Base-by-base conservation (phyloP, 2,797 vertebrate species). In the Malacoctenus gilli region DNA sequence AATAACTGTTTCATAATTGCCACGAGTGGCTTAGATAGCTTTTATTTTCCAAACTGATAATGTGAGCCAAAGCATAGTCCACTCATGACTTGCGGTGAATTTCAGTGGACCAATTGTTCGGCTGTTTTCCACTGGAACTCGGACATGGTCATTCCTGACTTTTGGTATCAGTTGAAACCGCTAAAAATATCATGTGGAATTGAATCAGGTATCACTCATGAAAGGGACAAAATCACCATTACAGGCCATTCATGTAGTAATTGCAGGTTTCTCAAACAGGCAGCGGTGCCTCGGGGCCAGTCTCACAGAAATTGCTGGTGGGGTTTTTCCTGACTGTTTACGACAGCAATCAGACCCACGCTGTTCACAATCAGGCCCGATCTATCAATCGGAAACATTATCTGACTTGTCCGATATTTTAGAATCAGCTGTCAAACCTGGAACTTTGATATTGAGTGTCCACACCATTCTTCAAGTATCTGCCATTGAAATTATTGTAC, bases 281-380 rank as follows among this genome's bases (percentile, higher is more conserved):
- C 37, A 40, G 51, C 30, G 14, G 22, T 18, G 39, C 36, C 44
- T 36, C 50, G 46, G 16, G 51, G 49, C 48, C 54, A 20, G 53
- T 64, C 35, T 48, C 1, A 18, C 38, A 50, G 59, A 62, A 67
- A 72, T 20, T 67, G 61, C 58, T 68, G 59, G 64, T 62, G 20
- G 75, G 72, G 65, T 75, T 74, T 77, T 72, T 37, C 23, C 39
- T 59, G 56, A 66, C 61, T 70, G 68, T 76, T 84, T 69, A 71
- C 65, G 75, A 34, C 12, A 59, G 80, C 66, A 87, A 85, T 84
- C 83, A 87, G 77, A 76, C 66, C 72, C 78, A 69, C 25, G 80
- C 75, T 80, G 79, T 78, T 85, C 81, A 76, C 77, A 84, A 84
- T 85, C 81, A 85, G 68, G 50, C 56, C 68, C 41, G 49, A 79